These are phyloP conservation scores for Cheilosia soror DNA, from an alignment of 2,888 invertebrate species.

Conservation along the genomic window DNA sequence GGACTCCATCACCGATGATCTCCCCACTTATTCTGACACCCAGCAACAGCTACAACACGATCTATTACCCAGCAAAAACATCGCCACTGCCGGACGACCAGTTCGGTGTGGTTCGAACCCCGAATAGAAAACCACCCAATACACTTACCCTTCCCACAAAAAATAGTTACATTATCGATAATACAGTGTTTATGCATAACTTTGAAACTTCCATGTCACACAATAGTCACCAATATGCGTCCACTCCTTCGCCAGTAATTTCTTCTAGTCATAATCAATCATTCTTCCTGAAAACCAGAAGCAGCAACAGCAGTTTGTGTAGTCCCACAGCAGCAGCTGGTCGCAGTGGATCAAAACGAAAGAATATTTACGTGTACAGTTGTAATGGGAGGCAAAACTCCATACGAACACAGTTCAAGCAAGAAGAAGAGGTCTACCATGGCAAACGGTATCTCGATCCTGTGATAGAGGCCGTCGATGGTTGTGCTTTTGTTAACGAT, in stretches of 20 bases:
- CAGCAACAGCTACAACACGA: constrained; percentile 57
- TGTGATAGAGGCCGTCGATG: constrained; percentile 77
- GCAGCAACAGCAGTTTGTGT: constrained; percentile 46
- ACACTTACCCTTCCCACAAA: constrained; percentile 69
- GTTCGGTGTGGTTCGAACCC: constrained; percentile 73
- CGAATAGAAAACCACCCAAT: constrained; percentile 72
- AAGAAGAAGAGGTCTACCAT: constrained; percentile 78
- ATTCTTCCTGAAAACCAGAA: constrained; percentile 37
- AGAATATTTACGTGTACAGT: constrained; percentile 45
- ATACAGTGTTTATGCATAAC: constrained; percentile 73
- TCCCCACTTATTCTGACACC: constrained; percentile 72
- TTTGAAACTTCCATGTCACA: constrained; percentile 66
- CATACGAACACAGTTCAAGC: constrained; percentile 62
- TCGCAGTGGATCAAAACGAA: constrained; percentile 59
- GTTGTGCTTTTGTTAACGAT: constrained; percentile 79
- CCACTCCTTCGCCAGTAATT: neutral
- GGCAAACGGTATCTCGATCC: constrained; percentile 81
- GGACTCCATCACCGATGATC: constrained; percentile 75
- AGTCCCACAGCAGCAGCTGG: constrained; percentile 46
- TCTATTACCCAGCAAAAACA: constrained; percentile 42
- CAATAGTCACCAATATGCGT: constrained; percentile 20
- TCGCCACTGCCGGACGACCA: constrained; percentile 33
- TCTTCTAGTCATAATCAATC: constrained; percentile 39
- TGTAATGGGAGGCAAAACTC: constrained; percentile 55
- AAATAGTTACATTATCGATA: constrained; percentile 59